Evolutionary conservation across 2,888 invertebrate species (phyloP), one percentile per base, ranked within the genome.

Genomic region (Petrophora chlorosata): DNA sequence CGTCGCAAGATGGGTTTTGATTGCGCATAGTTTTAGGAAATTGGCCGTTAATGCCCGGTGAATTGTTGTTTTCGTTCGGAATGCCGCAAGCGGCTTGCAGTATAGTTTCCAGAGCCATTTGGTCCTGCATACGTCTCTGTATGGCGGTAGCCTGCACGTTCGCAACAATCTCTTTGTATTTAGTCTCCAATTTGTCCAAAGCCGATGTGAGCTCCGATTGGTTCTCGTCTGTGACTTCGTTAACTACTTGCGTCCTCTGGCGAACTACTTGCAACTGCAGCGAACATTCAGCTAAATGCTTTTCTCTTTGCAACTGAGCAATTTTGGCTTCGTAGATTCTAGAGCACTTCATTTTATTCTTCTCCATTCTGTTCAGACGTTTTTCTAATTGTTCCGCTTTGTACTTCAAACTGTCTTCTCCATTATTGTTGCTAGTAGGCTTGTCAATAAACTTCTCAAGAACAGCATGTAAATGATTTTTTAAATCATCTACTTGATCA

Each of bases 121-220:
- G 88, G 54, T 90, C 89, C 38, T 87, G 86, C 46, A 85, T 71
- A 44, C 85, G 74, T 34, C 86, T 64, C 57, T 90, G 86, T 53
- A 88, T 82, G 2, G 89, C 85, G 0, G 86, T 85, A 1, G 85
- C 76, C 70, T 90, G 89, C 43, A 89, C 76, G 43, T 79, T 85
- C 1, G 82, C 84, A 10, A 90, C 82, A 5, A 89, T 85, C 10
- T 85, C 82, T 62, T 86, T 88, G 56, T 88, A 90, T 63, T 84
- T 88, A 13, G 53, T 63, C 64, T 90, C 89, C 14, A 90, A 65
- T 65, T 86, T 89, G 12, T 81, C 80, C 3, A 89, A 52, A 5
- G 82, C 75, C 19, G 66, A 55, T n/a, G 54, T 67, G 4, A 86
- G 44, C 59, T 88, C 87, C 2, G 60, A 50, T 67, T 85, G 82